Conservation (phyloP, 2,113 vertebrate species). For the Pardalotus punctatus region DNA sequence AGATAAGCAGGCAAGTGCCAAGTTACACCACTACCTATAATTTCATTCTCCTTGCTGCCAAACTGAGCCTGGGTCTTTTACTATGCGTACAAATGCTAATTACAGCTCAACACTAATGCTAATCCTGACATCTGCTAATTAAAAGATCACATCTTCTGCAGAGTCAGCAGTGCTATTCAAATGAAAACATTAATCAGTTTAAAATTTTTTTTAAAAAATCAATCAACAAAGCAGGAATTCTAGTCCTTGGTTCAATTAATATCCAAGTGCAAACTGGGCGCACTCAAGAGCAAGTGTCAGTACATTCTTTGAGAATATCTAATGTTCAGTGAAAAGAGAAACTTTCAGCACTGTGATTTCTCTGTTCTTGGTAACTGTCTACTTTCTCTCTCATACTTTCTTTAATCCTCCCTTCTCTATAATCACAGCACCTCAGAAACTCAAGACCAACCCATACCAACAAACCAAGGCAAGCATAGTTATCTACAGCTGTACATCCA, state of each 20-base stretch:
- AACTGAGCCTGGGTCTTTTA: conserved; percentile 6
- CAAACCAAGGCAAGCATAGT: not conserved
- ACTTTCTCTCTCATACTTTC: not conserved
- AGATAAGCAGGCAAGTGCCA: conserved; percentile 9
- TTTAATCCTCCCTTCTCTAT: not conserved
- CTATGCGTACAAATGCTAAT: conserved; percentile 73
- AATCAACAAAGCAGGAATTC: conserved; percentile 66
- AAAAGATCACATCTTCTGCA: conserved; percentile 79
- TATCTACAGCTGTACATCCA: accelerated
- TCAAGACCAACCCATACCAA: not conserved
- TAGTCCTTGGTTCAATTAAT: conserved; percentile 24
- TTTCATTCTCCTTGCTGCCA: conserved; percentile 43
- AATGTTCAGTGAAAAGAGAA: not conserved
- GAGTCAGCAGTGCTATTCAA: conserved; percentile 75
- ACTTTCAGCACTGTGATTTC: not conserved
- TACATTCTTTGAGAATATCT: not conserved
- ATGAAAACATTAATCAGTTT: conserved; percentile 78
- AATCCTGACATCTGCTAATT: conserved; percentile 81
- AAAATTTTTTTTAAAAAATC: conserved; percentile 60
- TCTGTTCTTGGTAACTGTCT: not conserved
- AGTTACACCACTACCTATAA: conserved; percentile 18
- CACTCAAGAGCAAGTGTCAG: conserved; percentile 3
- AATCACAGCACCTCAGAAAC: not conserved
- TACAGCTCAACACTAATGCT: conserved; percentile 72
- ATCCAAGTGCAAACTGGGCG: conserved; percentile 23